Conservation (phyloP, 1,140 invertebrate species). For the Drosophila tristis region DNA sequence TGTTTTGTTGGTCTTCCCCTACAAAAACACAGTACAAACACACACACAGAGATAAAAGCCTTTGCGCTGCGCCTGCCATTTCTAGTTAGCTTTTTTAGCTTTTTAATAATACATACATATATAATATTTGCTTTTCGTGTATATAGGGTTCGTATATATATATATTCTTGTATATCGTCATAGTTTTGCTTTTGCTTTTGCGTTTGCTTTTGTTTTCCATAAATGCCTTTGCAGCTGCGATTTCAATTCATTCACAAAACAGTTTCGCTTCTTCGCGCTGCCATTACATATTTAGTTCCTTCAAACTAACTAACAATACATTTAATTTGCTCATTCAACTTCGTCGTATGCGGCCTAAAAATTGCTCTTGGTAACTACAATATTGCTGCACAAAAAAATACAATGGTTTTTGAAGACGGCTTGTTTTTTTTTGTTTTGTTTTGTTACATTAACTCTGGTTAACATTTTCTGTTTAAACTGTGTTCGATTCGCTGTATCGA, state of each 20-base stretch:
- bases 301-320: conserved; percentile 67
- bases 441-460: conserved; percentile 48
- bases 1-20: conserved; percentile 35
- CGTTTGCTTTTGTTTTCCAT: conserved; percentile 48
- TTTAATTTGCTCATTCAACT: conserved; percentile 55
- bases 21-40: conserved; percentile 61
- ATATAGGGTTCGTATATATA: conserved; percentile 38
- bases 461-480: conserved; percentile 51
- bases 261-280: conserved; percentile 33
- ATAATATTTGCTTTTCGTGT: conserved; percentile 37
- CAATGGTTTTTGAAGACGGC: conserved; percentile 64
- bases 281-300: conserved; percentile 48
- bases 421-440: conserved; percentile 36
- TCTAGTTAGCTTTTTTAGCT: conserved; percentile 71
- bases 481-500: conserved; percentile 77
- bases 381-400: conserved; percentile 32
- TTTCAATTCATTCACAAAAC: conserved; percentile 60
- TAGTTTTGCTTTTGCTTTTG: conserved; percentile 31
- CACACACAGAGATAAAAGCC: conserved; percentile 67
- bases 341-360: conserved; percentile 50
- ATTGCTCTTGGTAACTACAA: conserved; percentile 37
- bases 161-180: conserved; percentile 44
- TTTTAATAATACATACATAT: conserved; percentile 49
- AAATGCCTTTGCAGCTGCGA: conserved; percentile 73
- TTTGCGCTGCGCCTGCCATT: conserved; percentile 62